A percentile compares a stretch with the other conserved stretches of the same genome.
Evolutionary conservation across 2,113 vertebrate genomes (phyloP).

Genomic region (Alectura lathami): DNA sequence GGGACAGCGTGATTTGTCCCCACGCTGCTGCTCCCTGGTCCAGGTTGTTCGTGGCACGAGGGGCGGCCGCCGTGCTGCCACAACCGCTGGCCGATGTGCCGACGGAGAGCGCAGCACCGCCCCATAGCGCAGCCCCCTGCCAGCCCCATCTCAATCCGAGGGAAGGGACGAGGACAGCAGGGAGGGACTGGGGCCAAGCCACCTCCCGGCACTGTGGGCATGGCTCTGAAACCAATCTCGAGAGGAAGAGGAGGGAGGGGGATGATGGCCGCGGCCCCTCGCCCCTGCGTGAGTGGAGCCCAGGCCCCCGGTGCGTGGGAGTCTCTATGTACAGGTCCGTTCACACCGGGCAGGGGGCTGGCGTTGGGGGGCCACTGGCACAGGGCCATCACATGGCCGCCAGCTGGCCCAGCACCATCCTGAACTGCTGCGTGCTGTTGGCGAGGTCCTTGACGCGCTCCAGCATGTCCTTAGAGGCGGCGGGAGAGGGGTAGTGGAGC

Average conservation of each 20-base stretch:
- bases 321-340: constrained; percentile 82
- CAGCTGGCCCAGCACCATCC: constrained; percentile 89
- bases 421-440: constrained; percentile 92
- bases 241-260: neutral
- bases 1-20: neutral
- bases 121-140: neutral
- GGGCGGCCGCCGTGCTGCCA: neutral
- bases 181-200: neutral
- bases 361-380: neutral
- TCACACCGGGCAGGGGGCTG: constrained; percentile 29
- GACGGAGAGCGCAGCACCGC: neutral
- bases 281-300: neutral
- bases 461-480: constrained; percentile 90
- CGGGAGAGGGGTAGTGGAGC: constrained; percentile 89
- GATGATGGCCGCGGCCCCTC: neutral
- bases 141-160: neutral
- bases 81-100: neutral
- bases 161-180: neutral
- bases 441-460: constrained; percentile 90
- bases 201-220: constrained; percentile 30
- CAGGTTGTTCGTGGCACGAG: rapidly evolving
- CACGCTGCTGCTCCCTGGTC: neutral
- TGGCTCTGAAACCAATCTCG: constrained; percentile 67
- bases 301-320: neutral
- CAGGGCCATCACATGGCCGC: constrained; percentile 79